These are phyloP conservation scores for Drosophila helvetica DNA, from an alignment of 2,888 invertebrate genomes.

Conservation along the genomic window DNA sequence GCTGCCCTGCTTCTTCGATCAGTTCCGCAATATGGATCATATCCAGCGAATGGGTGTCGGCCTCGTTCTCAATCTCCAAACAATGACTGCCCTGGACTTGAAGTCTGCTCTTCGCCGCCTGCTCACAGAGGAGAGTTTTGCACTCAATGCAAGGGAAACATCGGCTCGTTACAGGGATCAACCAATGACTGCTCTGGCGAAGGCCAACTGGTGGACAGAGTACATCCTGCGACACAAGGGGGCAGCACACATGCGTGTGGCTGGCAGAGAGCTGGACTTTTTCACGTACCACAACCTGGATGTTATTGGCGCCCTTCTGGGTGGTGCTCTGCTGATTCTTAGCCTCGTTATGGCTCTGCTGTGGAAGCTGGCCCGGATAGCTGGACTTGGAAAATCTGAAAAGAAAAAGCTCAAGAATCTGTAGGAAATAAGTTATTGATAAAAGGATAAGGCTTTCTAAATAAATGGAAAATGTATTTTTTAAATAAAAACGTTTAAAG, in stretches of 20 bases:
- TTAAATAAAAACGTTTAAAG: background rate
- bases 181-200: constrained; percentile 74
- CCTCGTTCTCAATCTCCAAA: constrained; percentile 73
- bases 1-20: constrained; percentile 85
- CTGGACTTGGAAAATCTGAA: background rate
- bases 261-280: constrained; percentile 32
- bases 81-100: constrained; percentile 77
- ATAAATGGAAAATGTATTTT: background rate
- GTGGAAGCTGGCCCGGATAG: constrained; percentile 2
- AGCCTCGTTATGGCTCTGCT: background rate
- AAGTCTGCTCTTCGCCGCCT: constrained; percentile 39
- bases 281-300: constrained; percentile 22
- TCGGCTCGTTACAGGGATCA: constrained; percentile 78
- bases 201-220: constrained; percentile 81
- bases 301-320: constrained; percentile 10
- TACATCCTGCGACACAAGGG: constrained; percentile 81
- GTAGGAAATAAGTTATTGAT: background rate
- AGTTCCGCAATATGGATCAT: constrained; percentile 84
- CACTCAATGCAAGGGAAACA: constrained; percentile 41
- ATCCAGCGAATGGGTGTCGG: constrained; percentile 83
- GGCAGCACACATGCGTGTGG: constrained; percentile 81
- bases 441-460: too few relatives aligned
- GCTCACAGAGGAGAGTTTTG: constrained; percentile 60
- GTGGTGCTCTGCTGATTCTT: constrained; percentile 22
- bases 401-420: constrained; percentile 21